Evolutionary conservation across 2,113 vertebrate species (phyloP).

Genomic region (Corvus cornix): DNA sequence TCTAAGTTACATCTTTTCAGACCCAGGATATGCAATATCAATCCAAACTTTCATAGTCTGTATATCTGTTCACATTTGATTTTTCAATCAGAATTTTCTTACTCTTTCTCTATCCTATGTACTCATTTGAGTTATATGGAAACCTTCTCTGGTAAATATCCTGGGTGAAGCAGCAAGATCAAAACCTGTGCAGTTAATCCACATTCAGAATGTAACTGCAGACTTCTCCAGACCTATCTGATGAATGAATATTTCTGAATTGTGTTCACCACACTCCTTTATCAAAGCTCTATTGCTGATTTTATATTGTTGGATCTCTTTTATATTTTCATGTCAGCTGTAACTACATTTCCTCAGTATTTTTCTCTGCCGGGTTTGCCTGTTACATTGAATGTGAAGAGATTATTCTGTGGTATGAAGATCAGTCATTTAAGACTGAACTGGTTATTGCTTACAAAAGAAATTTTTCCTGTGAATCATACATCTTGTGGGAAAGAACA

Average conservation of each 20-base stretch:
- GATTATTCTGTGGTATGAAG: not conserved
- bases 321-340: not conserved
- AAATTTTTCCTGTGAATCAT: not conserved
- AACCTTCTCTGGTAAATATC: not conserved
- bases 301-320: not conserved
- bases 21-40: not conserved
- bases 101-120: not conserved
- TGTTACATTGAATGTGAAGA: not conserved
- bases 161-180: not conserved
- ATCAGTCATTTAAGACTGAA: not conserved
- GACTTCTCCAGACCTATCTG: not conserved
- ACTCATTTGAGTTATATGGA: not conserved
- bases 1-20: not conserved
- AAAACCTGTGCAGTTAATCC: not conserved
- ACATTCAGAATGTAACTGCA: not conserved
- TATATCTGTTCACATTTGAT: not conserved
- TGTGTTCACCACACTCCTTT: not conserved
- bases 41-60: not conserved
- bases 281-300: not conserved
- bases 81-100: not conserved
- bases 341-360: not conserved
- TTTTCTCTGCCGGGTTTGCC: not conserved
- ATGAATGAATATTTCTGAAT: not conserved
- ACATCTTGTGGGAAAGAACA: not conserved
- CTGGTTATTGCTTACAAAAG: not conserved